Conservation (phyloP, 2,888 invertebrate species). For the Monopis laevigella region DNA sequence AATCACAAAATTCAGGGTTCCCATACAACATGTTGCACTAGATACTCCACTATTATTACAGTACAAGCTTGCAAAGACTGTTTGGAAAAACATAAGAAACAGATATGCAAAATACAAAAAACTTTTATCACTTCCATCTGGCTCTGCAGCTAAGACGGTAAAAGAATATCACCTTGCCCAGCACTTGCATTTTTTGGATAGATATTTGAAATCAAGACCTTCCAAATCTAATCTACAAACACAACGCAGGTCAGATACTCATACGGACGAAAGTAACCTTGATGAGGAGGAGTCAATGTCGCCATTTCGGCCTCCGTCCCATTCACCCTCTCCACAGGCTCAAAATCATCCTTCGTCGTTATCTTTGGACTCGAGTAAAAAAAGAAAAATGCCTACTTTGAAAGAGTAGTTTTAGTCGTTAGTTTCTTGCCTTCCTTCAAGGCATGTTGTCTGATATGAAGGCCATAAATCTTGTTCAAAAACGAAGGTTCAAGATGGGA, state of each 20-base stretch:
- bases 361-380: conserved; percentile 11
- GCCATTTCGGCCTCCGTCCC: conserved; percentile 8
- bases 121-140: conserved; percentile 16
- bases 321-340: conserved; percentile 11
- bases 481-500: conserved; percentile 15
- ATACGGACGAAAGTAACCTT: conserved; percentile 12
- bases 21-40: too few species aligned
- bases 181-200: conserved; percentile 16
- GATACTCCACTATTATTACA: conserved; percentile 12
- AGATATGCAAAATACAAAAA: conserved; percentile 17
- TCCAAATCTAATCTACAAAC: conserved; percentile 15
- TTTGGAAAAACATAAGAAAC: conserved; percentile 17
- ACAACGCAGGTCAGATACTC: too few species aligned
- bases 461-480: conserved; percentile 13
- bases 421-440: conserved; percentile 15
- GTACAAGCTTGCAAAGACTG: conserved; percentile 10
- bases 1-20: too few species aligned
- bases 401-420: conserved; percentile 15
- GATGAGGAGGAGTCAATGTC: conserved; percentile 11
- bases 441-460: conserved; percentile 16
- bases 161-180: conserved; percentile 17
- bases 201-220: conserved; percentile 15
- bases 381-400: conserved; percentile 13
- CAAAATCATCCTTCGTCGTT: conserved; percentile 13
- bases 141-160: conserved; percentile 14